Evolutionary conservation across 2,113 vertebrate genomes (phyloP).

Genomic region (Indicator indicator): DNA sequence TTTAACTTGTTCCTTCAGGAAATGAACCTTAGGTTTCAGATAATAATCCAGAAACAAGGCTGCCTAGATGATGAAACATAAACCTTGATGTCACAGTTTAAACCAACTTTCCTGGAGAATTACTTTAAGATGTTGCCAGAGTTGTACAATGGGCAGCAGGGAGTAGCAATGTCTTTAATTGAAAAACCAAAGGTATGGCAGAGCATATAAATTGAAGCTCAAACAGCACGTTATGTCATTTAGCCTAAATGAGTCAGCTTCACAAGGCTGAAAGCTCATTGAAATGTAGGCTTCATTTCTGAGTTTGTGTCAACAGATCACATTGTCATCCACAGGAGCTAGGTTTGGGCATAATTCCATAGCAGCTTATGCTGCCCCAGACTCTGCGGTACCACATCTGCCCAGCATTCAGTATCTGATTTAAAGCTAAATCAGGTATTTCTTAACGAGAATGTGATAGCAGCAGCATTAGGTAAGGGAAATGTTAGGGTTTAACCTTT

Average conservation of each 20-base stretch:
- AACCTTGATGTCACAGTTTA: not conserved
- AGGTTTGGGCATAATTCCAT: not conserved
- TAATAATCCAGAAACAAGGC: not conserved
- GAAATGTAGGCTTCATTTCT: not conserved
- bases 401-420: not conserved
- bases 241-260: constrained; percentile 34
- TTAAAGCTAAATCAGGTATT: not conserved
- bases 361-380: not conserved
- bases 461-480: not conserved
- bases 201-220: not conserved
- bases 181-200: not conserved
- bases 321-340: not conserved
- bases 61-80: not conserved
- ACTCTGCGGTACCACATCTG: not conserved
- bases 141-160: not conserved
- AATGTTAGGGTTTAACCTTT: not conserved
- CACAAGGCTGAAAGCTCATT: not conserved
- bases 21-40: not conserved
- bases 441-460: not conserved
- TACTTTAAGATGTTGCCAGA: not conserved
- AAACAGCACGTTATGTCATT: not conserved
- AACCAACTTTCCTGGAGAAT: not conserved
- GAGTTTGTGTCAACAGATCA: not conserved
- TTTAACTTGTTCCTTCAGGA: not conserved
- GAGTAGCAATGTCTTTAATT: not conserved